A percentile compares a stretch with the other conserved stretches of the same genome.
phyloP scores from a whole-genome alignment of 2,797 vertebrate genomes.

The Xyrichtys novacula region DNA sequence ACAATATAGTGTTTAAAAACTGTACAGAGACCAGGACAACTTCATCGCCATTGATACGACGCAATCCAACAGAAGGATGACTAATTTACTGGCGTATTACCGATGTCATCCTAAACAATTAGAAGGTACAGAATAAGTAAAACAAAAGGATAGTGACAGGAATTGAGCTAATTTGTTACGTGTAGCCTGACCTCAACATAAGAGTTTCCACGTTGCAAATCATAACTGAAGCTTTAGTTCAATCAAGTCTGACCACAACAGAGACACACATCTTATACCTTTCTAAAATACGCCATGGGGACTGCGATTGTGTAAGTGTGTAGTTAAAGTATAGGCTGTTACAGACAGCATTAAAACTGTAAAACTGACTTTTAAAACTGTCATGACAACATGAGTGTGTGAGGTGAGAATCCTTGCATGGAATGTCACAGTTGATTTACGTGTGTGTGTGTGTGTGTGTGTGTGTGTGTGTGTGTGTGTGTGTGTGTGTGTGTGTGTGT shows the following conservation, averaged over 20 bases:
- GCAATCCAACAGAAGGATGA: too few species aligned
- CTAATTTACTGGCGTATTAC: too few species aligned
- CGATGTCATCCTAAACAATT: too few species aligned
- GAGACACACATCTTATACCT: too few species aligned
- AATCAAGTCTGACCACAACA: conserved; percentile 51
- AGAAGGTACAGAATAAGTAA: too few species aligned
- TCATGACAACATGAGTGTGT: conserved; percentile 28
- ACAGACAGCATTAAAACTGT: conserved; percentile 20
- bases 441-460: conserved; percentile 32
- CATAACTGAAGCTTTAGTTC: conserved; percentile 42
- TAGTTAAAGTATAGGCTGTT: conserved; percentile 6
- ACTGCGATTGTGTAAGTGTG: conserved; percentile 5
- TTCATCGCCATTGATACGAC: too few species aligned
- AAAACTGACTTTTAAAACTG: conserved; percentile 11
- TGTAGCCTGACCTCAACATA: too few species aligned
- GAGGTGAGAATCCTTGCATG: conserved; percentile 42
- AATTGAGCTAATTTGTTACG: too few species aligned
- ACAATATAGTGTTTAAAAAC: too few species aligned
- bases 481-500: neutral
- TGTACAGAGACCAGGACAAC: too few species aligned
- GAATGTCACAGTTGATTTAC: conserved; percentile 63
- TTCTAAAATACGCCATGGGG: conserved; percentile 15
- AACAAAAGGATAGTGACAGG: too few species aligned
- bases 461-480: conserved; percentile 37
- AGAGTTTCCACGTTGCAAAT: conserved; percentile 25